Evolutionary conservation across 2,888 invertebrate species (phyloP).

Genomic region (Selenia dentaria): DNA sequence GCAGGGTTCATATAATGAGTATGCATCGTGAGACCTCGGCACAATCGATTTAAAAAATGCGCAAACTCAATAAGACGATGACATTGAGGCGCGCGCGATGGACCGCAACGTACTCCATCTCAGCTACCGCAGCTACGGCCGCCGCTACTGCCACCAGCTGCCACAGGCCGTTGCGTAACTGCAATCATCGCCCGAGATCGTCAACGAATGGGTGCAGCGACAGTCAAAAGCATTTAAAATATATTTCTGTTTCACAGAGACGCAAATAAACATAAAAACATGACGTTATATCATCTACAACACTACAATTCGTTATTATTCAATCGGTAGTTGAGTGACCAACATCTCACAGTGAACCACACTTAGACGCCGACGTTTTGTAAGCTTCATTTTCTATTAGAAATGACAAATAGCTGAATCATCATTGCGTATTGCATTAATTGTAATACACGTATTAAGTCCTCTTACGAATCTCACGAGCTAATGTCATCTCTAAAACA

Average conservation of each 20-base stretch:
- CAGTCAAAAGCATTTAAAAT: conserved; percentile 8
- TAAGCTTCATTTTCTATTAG: too few relatives aligned
- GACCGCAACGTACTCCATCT: neutral
- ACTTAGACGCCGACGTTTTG: neutral
- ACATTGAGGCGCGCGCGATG: conserved; percentile 9
- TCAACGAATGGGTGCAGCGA: conserved; percentile 11
- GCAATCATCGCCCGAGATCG: conserved; percentile 2
- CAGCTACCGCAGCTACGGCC: neutral
- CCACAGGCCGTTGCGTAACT: conserved; percentile 1
- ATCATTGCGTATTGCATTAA: too few relatives aligned
- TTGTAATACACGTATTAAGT: too few relatives aligned
- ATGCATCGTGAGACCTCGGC: neutral
- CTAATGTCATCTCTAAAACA: too few relatives aligned
- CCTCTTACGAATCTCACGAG: too few relatives aligned
- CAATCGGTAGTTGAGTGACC: conserved; percentile 18
- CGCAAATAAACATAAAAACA: conserved; percentile 2
- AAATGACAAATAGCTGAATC: too few relatives aligned
- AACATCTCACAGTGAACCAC: conserved; percentile 15
- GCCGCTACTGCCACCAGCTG: neutral
- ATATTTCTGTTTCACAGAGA: neutral
- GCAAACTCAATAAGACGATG: conserved; percentile 6
- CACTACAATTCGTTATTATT: conserved; percentile 6
- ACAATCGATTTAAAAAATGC: conserved; percentile 3
- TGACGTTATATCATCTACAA: conserved; percentile 8
- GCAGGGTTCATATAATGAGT: too few relatives aligned